phyloP scores from a whole-genome alignment of 2,113 vertebrate species.

The Lycaon pictus region DNA sequence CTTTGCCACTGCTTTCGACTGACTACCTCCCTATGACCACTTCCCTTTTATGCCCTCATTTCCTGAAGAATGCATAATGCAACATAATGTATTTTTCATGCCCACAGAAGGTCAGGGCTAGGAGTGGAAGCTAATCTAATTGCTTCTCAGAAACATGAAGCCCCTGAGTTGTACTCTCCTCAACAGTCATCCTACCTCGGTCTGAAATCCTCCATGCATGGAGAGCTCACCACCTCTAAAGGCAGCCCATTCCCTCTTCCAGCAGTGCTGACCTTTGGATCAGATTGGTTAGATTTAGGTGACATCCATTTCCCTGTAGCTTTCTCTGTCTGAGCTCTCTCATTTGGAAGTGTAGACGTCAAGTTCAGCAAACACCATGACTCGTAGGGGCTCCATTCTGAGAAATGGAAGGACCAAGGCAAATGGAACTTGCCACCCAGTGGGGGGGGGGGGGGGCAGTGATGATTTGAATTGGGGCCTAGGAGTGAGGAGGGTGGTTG shows the following conservation, averaged over 20 bases:
- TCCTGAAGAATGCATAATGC: not conserved
- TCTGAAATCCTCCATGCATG: not conserved
- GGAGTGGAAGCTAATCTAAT: not conserved
- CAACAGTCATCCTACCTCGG: not conserved
- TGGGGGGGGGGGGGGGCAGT: fast-evolving
- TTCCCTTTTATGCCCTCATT: not conserved
- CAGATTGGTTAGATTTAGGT: not conserved
- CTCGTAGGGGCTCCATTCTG: not conserved
- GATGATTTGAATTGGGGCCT: not conserved
- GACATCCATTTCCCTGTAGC: not conserved
- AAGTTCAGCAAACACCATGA: not conserved
- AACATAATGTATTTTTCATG: not conserved
- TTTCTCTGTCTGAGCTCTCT: not conserved
- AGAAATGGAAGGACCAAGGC: not conserved
- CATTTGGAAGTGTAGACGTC: not conserved
- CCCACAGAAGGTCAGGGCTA: not conserved
- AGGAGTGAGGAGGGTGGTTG: fast-evolving
- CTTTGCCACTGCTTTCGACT: not conserved
- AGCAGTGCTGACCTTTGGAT: not conserved
- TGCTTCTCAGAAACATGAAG: slow-evolving; percentile 33
- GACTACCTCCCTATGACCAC: not conserved
- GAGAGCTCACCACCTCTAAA: not conserved
- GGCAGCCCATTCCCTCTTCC: not conserved
- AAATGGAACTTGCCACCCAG: not conserved
- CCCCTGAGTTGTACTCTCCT: not conserved